Conservation (phyloP, 2,113 vertebrate genomes). For the Lipophrys pholis region DNA sequence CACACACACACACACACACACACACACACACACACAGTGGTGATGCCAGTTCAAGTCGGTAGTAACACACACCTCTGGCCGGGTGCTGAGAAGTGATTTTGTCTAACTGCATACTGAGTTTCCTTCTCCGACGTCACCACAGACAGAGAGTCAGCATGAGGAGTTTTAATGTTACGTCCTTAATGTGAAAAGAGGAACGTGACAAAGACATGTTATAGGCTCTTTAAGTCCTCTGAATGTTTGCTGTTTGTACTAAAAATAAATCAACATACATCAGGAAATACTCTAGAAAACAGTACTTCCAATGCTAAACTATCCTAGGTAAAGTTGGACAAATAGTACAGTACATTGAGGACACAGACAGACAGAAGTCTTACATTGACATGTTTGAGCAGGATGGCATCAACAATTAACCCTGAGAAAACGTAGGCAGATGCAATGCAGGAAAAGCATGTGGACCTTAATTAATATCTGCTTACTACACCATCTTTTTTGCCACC, state of each 20-base stretch:
- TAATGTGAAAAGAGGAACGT: slow-evolving; percentile 40
- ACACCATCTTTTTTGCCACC: too few species aligned
- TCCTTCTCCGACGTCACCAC: slow-evolving; percentile 9
- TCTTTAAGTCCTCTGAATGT: slow-evolving; percentile 14
- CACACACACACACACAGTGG: slow-evolving; percentile 13
- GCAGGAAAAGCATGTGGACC: too few species aligned
- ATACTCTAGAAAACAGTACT: slow-evolving; percentile 24
- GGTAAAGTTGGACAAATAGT: too few species aligned
- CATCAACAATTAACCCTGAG: too few species aligned
- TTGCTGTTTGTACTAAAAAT: slow-evolving; percentile 12
- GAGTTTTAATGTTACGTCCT: slow-evolving; percentile 25
- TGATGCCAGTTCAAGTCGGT: slow-evolving; percentile 15
- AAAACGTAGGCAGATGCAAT: too few species aligned
- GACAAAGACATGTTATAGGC: slow-evolving; percentile 35
- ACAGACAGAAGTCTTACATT: too few species aligned
- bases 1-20: slow-evolving; percentile 17
- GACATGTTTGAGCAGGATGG: too few species aligned
- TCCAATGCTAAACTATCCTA: too few species aligned
- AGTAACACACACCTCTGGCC: slow-evolving; percentile 7
- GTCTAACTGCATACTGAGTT: slow-evolving; percentile 13
- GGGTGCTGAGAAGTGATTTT: slow-evolving; percentile 27
- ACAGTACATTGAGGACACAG: too few species aligned
- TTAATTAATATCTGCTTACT: too few species aligned
- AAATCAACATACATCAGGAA: slow-evolving; percentile 11
- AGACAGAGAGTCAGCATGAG: slow-evolving; percentile 1